Evolutionary conservation across 2,888 invertebrate species (phyloP).

Genomic region (Camponotus fellah): DNA sequence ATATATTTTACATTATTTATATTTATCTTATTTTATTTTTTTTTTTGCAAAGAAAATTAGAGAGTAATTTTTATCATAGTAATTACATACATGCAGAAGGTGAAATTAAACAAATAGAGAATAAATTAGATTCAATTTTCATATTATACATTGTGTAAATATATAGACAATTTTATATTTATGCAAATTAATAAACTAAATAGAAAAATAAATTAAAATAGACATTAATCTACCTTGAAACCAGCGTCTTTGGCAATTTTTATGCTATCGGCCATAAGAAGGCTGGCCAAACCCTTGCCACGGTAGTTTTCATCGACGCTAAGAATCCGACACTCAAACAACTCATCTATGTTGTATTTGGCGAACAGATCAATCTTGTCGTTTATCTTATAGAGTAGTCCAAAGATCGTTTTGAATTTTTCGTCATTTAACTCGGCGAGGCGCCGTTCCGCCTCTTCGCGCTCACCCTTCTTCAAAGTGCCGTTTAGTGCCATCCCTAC

Average conservation of each 20-base stretch:
- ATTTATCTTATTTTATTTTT: not conserved
- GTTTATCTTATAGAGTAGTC: constrained; percentile 91
- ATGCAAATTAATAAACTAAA: not conserved
- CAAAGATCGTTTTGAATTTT: constrained; percentile 93
- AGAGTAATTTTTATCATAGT: not conserved
- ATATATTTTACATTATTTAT: not conserved
- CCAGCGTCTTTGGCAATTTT: constrained; percentile 89
- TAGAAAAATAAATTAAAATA: not conserved
- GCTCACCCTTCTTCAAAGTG: constrained; percentile 91
- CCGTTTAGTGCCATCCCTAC: constrained; percentile 93
- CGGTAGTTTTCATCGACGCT: constrained; percentile 91
- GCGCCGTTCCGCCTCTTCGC: constrained; percentile 90
- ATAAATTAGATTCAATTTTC: not conserved
- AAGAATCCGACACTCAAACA: constrained; percentile 93
- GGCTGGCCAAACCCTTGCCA: constrained; percentile 92
- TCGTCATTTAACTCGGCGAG: constrained; percentile 90
- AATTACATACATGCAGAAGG: not conserved
- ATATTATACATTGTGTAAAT: not conserved
- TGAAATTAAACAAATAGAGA: not conserved
- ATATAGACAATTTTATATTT: not conserved
- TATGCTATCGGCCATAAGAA: constrained; percentile 90
- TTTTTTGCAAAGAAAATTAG: not conserved
- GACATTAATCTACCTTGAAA: constrained; percentile 88
- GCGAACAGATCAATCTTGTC: constrained; percentile 90
- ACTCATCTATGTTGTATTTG: constrained; percentile 89